Percentiles rank a stretch among this genome's conserved stretches.
phyloP scores from a whole-genome alignment of 2,113 vertebrate species.

The Tympanuchus pallidicinctus region DNA sequence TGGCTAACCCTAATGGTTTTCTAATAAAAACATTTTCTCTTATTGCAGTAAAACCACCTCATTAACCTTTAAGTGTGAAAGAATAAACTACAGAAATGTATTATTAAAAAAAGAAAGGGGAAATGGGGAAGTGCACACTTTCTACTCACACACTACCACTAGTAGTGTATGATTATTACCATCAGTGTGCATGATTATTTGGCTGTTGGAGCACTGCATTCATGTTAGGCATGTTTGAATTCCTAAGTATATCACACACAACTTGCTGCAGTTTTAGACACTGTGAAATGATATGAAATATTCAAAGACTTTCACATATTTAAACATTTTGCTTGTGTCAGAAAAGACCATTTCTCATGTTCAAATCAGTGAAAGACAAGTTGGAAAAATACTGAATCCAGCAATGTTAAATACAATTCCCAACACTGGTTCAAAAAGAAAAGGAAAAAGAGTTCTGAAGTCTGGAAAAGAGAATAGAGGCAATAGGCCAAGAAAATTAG shows the following conservation, averaged over 20 bases:
- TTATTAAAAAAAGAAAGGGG: neutral
- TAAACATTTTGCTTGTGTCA: neutral
- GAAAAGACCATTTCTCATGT: neutral
- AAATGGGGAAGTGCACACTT: neutral
- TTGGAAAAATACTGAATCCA: neutral
- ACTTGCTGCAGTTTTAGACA: neutral
- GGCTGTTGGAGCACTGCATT: neutral
- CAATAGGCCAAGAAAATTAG: neutral
- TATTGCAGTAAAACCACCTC: neutral
- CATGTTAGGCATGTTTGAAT: neutral
- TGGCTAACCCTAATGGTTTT: neutral
- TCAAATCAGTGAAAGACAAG: neutral
- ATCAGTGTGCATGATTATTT: neutral
- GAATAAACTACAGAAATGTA: neutral
- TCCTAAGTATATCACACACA: neutral
- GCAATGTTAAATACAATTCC: neutral
- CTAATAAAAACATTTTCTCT: neutral
- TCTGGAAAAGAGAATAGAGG: neutral
- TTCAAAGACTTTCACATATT: neutral
- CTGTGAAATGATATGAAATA: neutral
- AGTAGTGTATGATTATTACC: too few relatives aligned
- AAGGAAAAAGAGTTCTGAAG: neutral
- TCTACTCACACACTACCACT: neutral
- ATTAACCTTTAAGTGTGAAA: neutral
- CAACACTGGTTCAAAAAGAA: neutral